phyloP scores from a whole-genome alignment of 2,888 invertebrate genomes.

The Chymomyza amoena region DNA sequence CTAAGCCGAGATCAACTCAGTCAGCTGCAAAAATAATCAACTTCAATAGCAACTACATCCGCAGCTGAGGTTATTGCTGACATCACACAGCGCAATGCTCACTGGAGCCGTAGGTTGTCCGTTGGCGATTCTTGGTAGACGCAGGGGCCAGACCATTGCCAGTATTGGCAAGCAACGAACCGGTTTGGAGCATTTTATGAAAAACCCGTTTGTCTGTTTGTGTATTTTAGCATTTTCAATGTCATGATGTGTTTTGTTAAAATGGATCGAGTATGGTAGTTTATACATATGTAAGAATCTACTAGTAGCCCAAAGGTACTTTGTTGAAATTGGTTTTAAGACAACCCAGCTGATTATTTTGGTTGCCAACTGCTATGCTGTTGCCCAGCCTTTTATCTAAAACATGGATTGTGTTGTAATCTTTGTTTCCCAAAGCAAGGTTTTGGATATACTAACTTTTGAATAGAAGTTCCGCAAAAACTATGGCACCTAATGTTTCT shows the following conservation, averaged over 20 bases:
- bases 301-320: neutral
- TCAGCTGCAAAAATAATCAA: neutral
- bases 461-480: neutral
- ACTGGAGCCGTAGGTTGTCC: slow-evolving; percentile 19
- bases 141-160: slow-evolving; percentile 3
- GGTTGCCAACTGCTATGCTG: neutral
- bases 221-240: slow-evolving; percentile 60
- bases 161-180: neutral
- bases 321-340: neutral
- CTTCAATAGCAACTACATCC: slow-evolving; percentile 21
- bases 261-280: slow-evolving; percentile 20
- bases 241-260: slow-evolving; percentile 47
- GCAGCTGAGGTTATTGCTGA: slow-evolving; percentile 19
- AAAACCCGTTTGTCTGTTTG: slow-evolving; percentile 55
- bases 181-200: neutral
- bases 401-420: too few relatives aligned
- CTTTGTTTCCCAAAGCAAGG: too few relatives aligned
- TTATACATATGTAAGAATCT: neutral
- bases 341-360: neutral
- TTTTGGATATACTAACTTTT: too few relatives aligned
- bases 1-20: slow-evolving; percentile 11
- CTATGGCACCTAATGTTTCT: slow-evolving; percentile 15
- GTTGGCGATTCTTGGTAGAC: slow-evolving; percentile 48
- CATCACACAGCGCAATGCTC: slow-evolving; percentile 33
- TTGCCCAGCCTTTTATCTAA: too few relatives aligned